Evolutionary conservation across 2,113 vertebrate species (phyloP).

Genomic region (Hippocampus barbouri): DNA sequence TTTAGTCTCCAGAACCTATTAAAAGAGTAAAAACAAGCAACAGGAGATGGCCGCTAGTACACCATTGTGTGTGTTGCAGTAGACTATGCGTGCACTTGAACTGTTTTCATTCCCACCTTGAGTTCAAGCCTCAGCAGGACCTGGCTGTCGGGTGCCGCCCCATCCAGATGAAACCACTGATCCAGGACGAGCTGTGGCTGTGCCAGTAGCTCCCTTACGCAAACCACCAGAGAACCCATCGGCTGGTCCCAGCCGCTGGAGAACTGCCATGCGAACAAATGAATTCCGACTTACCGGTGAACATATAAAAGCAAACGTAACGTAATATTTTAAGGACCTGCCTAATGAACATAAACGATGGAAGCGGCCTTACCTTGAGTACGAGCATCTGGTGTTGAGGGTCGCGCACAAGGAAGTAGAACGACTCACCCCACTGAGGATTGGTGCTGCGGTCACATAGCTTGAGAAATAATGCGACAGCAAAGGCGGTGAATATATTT

Average conservation of each 20-base stretch:
- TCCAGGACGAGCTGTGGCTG: conserved; percentile 76
- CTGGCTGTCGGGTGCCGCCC: conserved; percentile 69
- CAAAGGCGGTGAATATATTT: background rate
- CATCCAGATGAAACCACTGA: conserved; percentile 76
- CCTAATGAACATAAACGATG: background rate
- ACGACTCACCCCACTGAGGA: conserved; percentile 82
- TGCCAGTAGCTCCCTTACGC: conserved; percentile 74
- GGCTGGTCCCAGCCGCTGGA: conserved; percentile 72
- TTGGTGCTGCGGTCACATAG: conserved; percentile 67
- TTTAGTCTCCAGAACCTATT: conserved; percentile 67
- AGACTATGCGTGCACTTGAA: background rate
- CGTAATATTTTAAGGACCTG: background rate
- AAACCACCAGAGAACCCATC: conserved; percentile 78
- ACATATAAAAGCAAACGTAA: background rate
- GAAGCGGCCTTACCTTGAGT: conserved; percentile 73
- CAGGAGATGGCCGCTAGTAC: background rate
- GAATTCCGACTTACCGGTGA: no score
- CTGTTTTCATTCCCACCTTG: conserved; percentile 69
- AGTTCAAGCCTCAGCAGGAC: conserved; percentile 82
- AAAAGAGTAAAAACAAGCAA: background rate
- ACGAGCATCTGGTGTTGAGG: conserved; percentile 78
- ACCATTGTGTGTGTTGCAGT: background rate
- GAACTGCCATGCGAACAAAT: conserved; percentile 48
- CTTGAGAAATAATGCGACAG: conserved; percentile 47
- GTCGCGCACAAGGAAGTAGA: conserved; percentile 80